Conservation (phyloP, 2,888 invertebrate species). For the Anorthoa munda region DNA sequence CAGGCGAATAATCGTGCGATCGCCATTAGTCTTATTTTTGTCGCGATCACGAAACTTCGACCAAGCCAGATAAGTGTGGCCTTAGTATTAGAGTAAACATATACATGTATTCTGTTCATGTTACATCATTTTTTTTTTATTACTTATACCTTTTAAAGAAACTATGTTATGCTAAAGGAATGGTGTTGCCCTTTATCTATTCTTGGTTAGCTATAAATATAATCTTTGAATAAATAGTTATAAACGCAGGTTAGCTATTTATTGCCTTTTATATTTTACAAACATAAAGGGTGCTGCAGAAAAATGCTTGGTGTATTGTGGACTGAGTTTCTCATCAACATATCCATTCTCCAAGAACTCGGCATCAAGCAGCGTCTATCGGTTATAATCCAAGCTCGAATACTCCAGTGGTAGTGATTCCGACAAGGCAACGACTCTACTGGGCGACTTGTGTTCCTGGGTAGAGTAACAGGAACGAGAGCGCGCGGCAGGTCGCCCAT, state of each 20-base stretch:
- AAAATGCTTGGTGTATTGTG: no score
- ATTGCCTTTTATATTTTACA: constrained; percentile 1
- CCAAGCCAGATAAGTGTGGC: constrained; percentile 9
- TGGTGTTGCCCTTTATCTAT: constrained; percentile 40
- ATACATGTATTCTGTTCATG: constrained; percentile 7
- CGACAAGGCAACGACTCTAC: no score
- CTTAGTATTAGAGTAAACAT: constrained; percentile 13
- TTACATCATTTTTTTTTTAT: constrained; percentile 38
- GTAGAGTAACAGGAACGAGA: no score
- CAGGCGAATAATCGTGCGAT: not conserved
- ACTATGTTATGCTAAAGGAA: constrained; percentile 24
- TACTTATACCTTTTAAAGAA: constrained; percentile 18
- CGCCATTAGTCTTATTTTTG: not conserved
- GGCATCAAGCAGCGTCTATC: no score
- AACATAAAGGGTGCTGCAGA: no score
- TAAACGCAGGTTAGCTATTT: not conserved
- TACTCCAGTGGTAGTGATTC: no score
- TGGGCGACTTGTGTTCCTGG: no score
- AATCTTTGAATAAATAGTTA: constrained; percentile 1
- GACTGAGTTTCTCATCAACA: no score
- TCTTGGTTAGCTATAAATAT: constrained; percentile 7
- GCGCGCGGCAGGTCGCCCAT: no score
- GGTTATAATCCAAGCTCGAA: no score
- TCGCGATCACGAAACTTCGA: not conserved
- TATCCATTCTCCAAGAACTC: no score